Conservation (phyloP, 1,140 invertebrate species). For the Lepidostoma basale region DNA sequence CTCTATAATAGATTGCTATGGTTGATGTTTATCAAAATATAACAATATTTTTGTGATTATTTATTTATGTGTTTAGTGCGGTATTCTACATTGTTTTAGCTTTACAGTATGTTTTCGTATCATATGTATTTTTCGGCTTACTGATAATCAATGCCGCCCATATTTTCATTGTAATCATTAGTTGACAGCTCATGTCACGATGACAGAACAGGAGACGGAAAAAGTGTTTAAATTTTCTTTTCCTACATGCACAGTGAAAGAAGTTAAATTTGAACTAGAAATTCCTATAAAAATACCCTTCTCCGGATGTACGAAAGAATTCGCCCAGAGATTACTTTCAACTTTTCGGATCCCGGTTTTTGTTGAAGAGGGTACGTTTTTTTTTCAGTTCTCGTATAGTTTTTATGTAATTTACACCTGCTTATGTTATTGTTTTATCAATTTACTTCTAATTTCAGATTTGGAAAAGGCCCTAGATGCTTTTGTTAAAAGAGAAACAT, state of each 20-base stretch:
- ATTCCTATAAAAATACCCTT: constrained; percentile 68
- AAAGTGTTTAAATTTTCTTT: constrained; percentile 65
- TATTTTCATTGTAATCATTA: neutral
- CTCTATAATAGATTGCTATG: no score
- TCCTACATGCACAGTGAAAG: constrained; percentile 65
- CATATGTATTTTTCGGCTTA: neutral
- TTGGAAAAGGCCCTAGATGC: constrained; percentile 59
- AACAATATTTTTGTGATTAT: no score
- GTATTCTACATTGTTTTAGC: no score
- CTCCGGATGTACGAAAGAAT: constrained; percentile 62
- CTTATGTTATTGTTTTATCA: neutral
- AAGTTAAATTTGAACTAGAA: constrained; percentile 63
- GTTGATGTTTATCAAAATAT: no score
- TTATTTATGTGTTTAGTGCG: no score
- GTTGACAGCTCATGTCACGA: constrained; percentile 40
- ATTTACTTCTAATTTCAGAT: no score
- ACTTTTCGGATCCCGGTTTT: constrained; percentile 75
- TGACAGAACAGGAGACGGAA: constrained; percentile 54
- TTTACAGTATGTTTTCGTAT: no score
- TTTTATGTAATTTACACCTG: no score
- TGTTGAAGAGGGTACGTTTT: constrained; percentile 62
- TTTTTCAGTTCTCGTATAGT: no score
- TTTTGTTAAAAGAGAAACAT: constrained; percentile 60
- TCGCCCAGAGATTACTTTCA: constrained; percentile 69
- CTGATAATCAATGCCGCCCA: neutral